A percentile compares a stretch with the other conserved stretches of the same genome.
These are phyloP conservation scores for Pachliopta kotzebuea DNA, from an alignment of 2,888 invertebrate species.

Conservation along the genomic window DNA sequence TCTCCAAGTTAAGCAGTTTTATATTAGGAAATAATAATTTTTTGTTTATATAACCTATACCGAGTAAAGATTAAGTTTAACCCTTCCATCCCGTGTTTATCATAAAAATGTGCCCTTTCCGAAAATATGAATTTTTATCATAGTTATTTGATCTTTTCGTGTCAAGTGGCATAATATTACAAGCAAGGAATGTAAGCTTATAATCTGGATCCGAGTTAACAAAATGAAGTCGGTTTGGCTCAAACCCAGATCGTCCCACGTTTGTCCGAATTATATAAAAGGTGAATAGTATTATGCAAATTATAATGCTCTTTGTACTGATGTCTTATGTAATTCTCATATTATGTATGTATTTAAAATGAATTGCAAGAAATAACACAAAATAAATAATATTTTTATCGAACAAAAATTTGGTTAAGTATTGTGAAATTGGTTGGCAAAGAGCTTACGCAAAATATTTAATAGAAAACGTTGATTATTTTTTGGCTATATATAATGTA, in stretches of 20 bases:
- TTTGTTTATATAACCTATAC: neutral
- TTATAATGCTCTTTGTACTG: conserved; percentile 73
- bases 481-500: neutral
- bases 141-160: conserved; percentile 32
- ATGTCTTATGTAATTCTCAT: conserved; percentile 34
- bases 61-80: conserved; percentile 18
- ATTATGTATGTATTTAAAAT: neutral
- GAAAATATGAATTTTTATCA: conserved; percentile 29
- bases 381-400: neutral
- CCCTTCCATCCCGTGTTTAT: conserved; percentile 25
- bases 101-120: conserved; percentile 19
- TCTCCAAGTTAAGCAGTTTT: too few relatives aligned
- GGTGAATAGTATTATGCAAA: conserved; percentile 77
- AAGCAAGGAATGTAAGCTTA: conserved; percentile 59
- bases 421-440: too few relatives aligned
- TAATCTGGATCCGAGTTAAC: conserved; percentile 61
- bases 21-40: neutral
- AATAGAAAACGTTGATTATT: neutral
- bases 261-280: conserved; percentile 61
- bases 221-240: conserved; percentile 73
- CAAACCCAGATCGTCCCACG: conserved; percentile 54
- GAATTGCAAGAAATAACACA: neutral
- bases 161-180: conserved; percentile 32
- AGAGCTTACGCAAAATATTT: too few relatives aligned
- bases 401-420: too few relatives aligned